Base-by-base conservation (phyloP, 2,888 invertebrate species). In the Herminia tarsipennalis region DNA sequence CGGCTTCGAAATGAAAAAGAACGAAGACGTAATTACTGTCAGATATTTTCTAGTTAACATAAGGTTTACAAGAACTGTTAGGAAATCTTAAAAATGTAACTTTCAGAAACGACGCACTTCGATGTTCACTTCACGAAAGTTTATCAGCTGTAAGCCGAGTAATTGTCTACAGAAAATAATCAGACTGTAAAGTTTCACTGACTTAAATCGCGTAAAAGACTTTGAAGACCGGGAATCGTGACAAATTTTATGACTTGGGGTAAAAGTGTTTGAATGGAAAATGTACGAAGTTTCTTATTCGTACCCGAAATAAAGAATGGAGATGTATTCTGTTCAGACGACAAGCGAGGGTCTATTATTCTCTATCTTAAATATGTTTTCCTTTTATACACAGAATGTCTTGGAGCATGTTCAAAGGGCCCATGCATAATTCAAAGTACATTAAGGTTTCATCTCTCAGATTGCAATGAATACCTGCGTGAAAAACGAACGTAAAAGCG, bases 381-480 rank as follows among this genome's bases (percentile, higher is more conserved):
- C 36, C 54, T 51, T 63, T 67, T 37, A 30, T 51, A 30, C 29
- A 34, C 33, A 33, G 40, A 63, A 61, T 49, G 52, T 66, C 52
- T 54, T 52, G 39, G 38, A 49, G 42, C 39, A 51, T 60, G 51
- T 57, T 67, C 56, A 56, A 53, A 42, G 56, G 54, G 50, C 48
- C 42, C 17, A 71, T 73, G 58, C 59, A 67, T 74, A 70, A 73
- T 73, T 68, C 71, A 68, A 46, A 40, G 48, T 44, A 70, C 65
- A 70, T 73, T 72, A 70, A 49, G 50, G 55, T 56, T 61, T 60
- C 61, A 52, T 56, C 42, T 54, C 45, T 45, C 43, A 49, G 55
- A 53, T 54, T 65, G 60, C 63, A 67, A 63, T 61, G 63, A 66
- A 68, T 63, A 68, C 57, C 59, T 53, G 55, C 24, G 40, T 49